These are phyloP conservation scores for Hippocampus abdominalis DNA, from an alignment of 2,113 vertebrate species.

Conservation along the genomic window DNA sequence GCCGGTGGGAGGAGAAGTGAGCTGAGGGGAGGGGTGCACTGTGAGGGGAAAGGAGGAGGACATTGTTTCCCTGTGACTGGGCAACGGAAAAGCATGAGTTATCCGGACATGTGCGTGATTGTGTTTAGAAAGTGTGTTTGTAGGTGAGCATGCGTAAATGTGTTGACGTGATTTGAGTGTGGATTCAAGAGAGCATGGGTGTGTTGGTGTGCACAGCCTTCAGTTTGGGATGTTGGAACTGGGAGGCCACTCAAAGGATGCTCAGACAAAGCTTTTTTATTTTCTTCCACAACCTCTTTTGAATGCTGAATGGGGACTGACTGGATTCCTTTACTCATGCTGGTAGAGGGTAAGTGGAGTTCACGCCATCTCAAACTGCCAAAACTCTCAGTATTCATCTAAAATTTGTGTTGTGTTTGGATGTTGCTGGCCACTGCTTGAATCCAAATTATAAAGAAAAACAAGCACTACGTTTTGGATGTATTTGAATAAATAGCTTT, in stretches of 20 bases:
- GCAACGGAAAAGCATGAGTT: slow-evolving; percentile 76
- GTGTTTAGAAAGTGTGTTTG: slow-evolving; percentile 68
- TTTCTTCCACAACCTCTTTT: slow-evolving; percentile 31
- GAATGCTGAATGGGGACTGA: slow-evolving; percentile 66
- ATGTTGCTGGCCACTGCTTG: slow-evolving; percentile 40
- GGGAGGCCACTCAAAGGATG: slow-evolving; percentile 69
- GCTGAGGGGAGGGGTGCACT: slow-evolving; percentile 57
- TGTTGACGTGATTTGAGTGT: slow-evolving; percentile 51
- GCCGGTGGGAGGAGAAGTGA: slow-evolving; percentile 70
- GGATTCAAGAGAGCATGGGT: slow-evolving; percentile 27
- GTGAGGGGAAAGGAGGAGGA: slow-evolving; percentile 63
- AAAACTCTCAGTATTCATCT: slow-evolving; percentile 26
- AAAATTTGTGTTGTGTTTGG: slow-evolving; percentile 44
- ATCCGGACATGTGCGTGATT: slow-evolving; percentile 66
- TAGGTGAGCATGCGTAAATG: slow-evolving; percentile 56
- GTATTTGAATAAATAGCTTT: slow-evolving; percentile 5
- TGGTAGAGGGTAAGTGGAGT: slow-evolving; percentile 70
- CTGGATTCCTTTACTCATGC: slow-evolving; percentile 70
- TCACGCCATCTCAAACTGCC: slow-evolving; percentile 57
- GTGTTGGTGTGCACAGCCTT: slow-evolving; percentile 41
- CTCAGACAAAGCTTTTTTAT: slow-evolving; percentile 69
- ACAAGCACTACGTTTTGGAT: slow-evolving; percentile 14
- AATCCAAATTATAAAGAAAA: slow-evolving; percentile 34
- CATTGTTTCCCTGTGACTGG: slow-evolving; percentile 79
- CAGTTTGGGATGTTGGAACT: slow-evolving; percentile 57